Percentiles rank a stretch among this genome's conserved stretches.
phyloP scores from a whole-genome alignment of 2,797 vertebrate genomes.

The Melopsittacus undulatus region DNA sequence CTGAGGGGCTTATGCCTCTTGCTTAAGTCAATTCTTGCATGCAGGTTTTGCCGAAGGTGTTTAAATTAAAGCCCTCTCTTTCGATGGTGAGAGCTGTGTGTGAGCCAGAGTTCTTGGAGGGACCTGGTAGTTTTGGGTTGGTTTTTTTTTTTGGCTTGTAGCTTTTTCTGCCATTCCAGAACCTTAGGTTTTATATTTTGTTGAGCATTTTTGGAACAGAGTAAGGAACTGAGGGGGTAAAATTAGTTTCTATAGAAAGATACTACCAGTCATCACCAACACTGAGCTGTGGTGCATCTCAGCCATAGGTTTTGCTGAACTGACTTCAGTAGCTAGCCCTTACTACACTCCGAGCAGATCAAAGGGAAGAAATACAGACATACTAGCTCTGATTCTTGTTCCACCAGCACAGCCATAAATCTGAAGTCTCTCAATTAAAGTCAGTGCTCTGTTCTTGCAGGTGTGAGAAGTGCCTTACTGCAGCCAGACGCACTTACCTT shows the following conservation, averaged over 20 bases:
- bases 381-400: background rate
- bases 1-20: background rate
- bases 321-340: background rate
- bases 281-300: background rate
- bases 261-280: background rate
- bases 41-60: background rate
- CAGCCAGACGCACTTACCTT: background rate
- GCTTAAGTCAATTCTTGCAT: background rate
- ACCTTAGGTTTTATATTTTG: background rate
- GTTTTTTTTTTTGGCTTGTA: background rate
- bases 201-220: background rate
- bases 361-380: background rate
- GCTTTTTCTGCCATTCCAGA: background rate
- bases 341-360: accelerated
- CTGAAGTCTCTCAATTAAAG: background rate
- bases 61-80: background rate
- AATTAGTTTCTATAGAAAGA: background rate
- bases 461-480: background rate
- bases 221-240: background rate
- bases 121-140: background rate
- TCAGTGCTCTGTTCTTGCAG: background rate
- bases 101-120: background rate
- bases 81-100: background rate
- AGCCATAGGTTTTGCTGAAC: background rate
- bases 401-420: background rate